Evolutionary conservation across 92 coral and sea anemone species (phyloP), one percentile per base, ranked within the genome.

Genomic region (Actinernus sp.): DNA sequence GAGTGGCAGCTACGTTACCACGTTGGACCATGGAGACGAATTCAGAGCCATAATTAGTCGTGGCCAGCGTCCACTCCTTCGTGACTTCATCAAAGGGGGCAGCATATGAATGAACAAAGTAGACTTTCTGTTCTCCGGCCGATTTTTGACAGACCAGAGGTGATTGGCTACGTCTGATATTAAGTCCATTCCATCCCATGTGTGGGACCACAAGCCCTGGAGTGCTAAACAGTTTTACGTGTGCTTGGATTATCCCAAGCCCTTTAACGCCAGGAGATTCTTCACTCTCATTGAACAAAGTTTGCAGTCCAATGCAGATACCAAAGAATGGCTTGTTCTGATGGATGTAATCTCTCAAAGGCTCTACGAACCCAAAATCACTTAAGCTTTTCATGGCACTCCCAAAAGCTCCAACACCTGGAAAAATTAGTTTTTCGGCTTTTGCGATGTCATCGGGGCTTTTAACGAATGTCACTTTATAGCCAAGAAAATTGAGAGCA

Each of bases 331-430:
- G 85, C 11, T 52, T 61, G 29, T 69, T 55, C 52, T 78, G 85
- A 4, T 62, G 38, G 26, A 78, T 68, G 22, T 78, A 78, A 1
- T 44, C 69, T 60, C 32, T 68, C 31, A 78, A 64, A 27, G 85
- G 85, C 31, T 70, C 49, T 1, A 58, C 86, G 53, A 31, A 79
- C 24, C 79, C 73, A 32, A 54, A 44, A 12, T 58, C 58, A 20
- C 21, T 34, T 14, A 79, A 58, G 18, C 78, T 73, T 13, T 31
- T 61, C 86, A 79, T 79, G 2, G 86, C 86, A 52, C 86, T 79
- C 9, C 86, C 86, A 69, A 79, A 79, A 1, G 86, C 86, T 1
- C 86, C 86, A 61, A 79, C 86, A 50, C 86, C 86, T 21, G 86
- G 86, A 40, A 79, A 67, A 13, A 79, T 61, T 18, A 79, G 65